phyloP scores from a whole-genome alignment of 2,797 vertebrate species.

The Scleropages formosus region DNA sequence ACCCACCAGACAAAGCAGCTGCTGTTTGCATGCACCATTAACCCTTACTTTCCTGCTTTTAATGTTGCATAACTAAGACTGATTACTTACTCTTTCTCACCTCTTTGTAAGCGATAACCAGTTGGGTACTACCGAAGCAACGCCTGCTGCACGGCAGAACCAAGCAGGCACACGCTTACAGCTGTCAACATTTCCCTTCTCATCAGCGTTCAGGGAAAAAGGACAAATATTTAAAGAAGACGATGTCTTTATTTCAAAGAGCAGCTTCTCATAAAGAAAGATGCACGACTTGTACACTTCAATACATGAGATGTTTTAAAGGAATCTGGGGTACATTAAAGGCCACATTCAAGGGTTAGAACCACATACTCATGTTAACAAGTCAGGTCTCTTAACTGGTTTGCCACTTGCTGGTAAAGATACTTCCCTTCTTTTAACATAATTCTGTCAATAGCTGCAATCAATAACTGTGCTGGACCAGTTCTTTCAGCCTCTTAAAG shows the following conservation, averaged over 20 bases:
- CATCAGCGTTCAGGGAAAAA: neutral
- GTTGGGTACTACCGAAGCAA: neutral
- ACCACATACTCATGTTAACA: neutral
- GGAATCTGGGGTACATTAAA: neutral
- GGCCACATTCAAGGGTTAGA: too few species aligned
- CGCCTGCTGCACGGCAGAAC: neutral
- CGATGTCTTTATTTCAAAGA: neutral
- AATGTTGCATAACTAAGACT: constrained; percentile 29
- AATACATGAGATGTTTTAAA: neutral
- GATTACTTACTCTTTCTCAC: constrained; percentile 30
- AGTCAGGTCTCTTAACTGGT: neutral
- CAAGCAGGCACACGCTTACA: neutral
- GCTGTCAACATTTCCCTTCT: constrained; percentile 3
- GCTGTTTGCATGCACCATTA: constrained; percentile 37
- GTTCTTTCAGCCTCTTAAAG: neutral
- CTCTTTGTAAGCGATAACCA: constrained; percentile 6
- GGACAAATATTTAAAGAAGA: neutral
- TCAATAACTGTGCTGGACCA: neutral
- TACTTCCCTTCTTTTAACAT: neutral
- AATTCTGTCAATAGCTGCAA: neutral
- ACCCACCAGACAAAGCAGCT: constrained; percentile 29
- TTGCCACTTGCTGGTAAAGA: neutral
- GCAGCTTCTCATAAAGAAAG: neutral
- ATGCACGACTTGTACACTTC: neutral
- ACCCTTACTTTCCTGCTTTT: constrained; percentile 36